phyloP scores from a whole-genome alignment of 2,113 vertebrate species.

The Centropristis striata region DNA sequence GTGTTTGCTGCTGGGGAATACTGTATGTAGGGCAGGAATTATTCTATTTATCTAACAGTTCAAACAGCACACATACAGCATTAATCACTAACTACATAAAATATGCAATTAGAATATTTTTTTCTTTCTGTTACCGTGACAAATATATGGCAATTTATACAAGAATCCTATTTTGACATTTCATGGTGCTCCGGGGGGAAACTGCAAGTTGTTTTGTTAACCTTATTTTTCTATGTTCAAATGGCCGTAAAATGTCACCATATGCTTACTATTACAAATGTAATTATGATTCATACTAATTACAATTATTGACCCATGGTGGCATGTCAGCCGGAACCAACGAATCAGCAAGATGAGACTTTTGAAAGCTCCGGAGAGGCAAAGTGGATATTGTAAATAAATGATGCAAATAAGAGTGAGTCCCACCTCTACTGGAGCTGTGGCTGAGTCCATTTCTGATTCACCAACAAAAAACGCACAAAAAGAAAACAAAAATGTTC shows the following conservation, averaged over 20 bases:
- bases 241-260: conserved; percentile 5
- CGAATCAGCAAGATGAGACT: background rate
- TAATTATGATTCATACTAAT: conserved; percentile 12
- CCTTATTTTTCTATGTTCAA: background rate
- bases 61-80: conserved; percentile 2
- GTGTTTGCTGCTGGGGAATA: conserved; percentile 12
- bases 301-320: background rate
- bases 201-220: conserved; percentile 3
- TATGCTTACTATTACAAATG: conserved; percentile 32
- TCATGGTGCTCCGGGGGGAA: background rate
- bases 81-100: conserved; percentile 1
- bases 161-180: background rate
- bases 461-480: background rate
- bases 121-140: background rate
- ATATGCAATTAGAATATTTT: background rate
- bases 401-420: background rate
- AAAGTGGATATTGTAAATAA: background rate
- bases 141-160: conserved; percentile 3
- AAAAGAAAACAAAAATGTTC: background rate
- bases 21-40: background rate
- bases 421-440: background rate
- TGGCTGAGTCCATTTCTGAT: background rate
- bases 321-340: background rate
- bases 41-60: conserved; percentile 11
- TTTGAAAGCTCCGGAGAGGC: background rate